Evolutionary conservation across 64 coral and sea anemone genomes (phyloP).

Genomic region (Montipora cactus): DNA sequence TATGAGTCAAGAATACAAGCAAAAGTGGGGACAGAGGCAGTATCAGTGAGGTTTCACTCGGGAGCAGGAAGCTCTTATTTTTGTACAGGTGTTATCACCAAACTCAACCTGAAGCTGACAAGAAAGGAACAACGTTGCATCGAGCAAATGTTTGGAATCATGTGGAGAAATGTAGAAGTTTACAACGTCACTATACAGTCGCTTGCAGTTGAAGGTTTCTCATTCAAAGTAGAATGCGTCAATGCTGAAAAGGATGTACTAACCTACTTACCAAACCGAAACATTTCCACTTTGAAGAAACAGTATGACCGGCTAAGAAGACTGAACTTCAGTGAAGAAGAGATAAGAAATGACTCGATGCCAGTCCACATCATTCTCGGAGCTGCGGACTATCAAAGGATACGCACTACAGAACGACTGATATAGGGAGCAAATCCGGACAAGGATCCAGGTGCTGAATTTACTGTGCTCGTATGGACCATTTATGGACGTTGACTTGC

Average conservation of each 20-base stretch:
- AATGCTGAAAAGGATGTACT: slow-evolving; percentile 58
- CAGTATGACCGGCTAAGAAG: slow-evolving; percentile 5
- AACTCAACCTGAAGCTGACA: slow-evolving; percentile 32
- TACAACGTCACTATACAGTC: slow-evolving; percentile 36
- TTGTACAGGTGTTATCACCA: slow-evolving; percentile 56
- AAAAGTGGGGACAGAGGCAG: slow-evolving; percentile 10
- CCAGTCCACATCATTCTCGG: slow-evolving; percentile 60
- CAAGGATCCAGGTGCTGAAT: slow-evolving; percentile 67
- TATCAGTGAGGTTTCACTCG: slow-evolving; percentile 45
- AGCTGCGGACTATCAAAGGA: slow-evolving; percentile 39
- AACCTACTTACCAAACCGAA: slow-evolving; percentile 38
- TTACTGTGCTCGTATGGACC: slow-evolving; percentile 64
- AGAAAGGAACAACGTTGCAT: slow-evolving; percentile 28
- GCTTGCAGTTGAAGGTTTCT: slow-evolving; percentile 30
- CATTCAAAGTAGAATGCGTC: slow-evolving; percentile 41
- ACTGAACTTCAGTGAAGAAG: slow-evolving; percentile 50
- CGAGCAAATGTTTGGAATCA: not conserved
- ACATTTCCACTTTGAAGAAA: slow-evolving; percentile 33
- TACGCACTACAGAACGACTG: slow-evolving; percentile 7
- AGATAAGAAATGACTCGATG: not conserved
- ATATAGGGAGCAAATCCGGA: slow-evolving; percentile 59
- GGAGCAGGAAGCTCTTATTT: slow-evolving; percentile 66
- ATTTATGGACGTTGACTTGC: slow-evolving; percentile 16
- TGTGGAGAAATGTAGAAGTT: slow-evolving; percentile 2
- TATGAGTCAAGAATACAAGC: not conserved